These are phyloP conservation scores for Melanotaenia boesemani DNA, from an alignment of 2,797 vertebrate species.

Conservation along the genomic window DNA sequence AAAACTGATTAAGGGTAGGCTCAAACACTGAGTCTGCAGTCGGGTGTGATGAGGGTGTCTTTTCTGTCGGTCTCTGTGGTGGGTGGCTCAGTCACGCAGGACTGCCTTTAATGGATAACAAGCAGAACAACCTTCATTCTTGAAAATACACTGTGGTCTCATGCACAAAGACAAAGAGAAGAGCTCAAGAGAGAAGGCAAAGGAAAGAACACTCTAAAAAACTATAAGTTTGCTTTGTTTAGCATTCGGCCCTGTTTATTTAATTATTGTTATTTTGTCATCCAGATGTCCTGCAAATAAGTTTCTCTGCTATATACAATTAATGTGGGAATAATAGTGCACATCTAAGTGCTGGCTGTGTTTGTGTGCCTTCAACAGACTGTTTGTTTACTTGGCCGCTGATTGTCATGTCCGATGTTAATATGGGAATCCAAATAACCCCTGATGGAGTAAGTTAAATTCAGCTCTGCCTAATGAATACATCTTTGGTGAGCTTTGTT, in stretches of 20 bases:
- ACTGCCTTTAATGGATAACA: slow-evolving; percentile 49
- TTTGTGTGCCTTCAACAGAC: no score
- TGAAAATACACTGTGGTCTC: slow-evolving; percentile 24
- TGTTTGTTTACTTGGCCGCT: slow-evolving; percentile 27
- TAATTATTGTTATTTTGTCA: slow-evolving; percentile 1
- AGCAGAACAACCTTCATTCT: slow-evolving; percentile 52
- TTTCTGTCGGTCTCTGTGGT: slow-evolving; percentile 54
- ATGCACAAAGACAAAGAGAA: slow-evolving; percentile 26
- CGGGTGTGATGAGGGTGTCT: slow-evolving; percentile 18
- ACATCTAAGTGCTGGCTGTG: no score
- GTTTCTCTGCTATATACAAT: slow-evolving; percentile 63
- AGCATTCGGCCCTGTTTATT: neutral
- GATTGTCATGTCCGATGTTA: slow-evolving; percentile 63
- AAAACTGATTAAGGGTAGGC: slow-evolving; percentile 23
- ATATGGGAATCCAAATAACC: slow-evolving; percentile 30
- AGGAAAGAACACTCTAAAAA: neutral
- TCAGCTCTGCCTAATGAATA: slow-evolving; percentile 25
- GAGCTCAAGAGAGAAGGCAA: slow-evolving; percentile 5
- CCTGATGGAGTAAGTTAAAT: slow-evolving; percentile 18
- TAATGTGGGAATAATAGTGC: slow-evolving; percentile 60
- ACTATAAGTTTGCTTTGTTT: slow-evolving; percentile 1
- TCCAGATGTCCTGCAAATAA: slow-evolving; percentile 25
- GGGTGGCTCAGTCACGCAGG: slow-evolving; percentile 61
- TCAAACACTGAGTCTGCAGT: slow-evolving; percentile 29
- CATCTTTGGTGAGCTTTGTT: neutral